These are phyloP conservation scores for Drosophila ambigua DNA, from an alignment of 1,140 invertebrate species.

Conservation along the genomic window DNA sequence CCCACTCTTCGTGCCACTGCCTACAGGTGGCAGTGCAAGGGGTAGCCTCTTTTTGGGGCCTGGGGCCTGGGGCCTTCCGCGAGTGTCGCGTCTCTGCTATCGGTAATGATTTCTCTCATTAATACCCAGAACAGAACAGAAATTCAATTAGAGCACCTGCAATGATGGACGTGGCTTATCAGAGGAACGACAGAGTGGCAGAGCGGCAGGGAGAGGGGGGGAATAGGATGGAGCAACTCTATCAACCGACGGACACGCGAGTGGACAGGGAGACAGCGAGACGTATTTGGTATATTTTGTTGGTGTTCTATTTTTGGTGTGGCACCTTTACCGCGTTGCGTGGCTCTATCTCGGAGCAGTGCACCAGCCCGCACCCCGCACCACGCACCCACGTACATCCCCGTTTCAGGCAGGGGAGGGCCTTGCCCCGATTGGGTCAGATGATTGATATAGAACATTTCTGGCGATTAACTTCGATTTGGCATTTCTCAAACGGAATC, in stretches of 20 bases:
- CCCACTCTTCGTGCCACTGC: too few species aligned
- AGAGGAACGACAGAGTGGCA: conserved; percentile 4
- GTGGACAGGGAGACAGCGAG: not conserved
- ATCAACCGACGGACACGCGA: too few species aligned
- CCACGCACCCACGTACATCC: too few species aligned
- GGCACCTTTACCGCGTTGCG: conserved; percentile 24
- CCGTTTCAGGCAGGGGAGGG: too few species aligned
- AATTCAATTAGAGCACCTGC: conserved; percentile 53
- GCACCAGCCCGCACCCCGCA: not conserved
- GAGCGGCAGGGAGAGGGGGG: not conserved
- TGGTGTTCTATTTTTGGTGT: conserved; percentile 15
- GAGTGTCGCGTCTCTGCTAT: conserved; percentile 20
- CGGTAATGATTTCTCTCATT: conserved; percentile 56
- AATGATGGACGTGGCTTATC: conserved; percentile 53
- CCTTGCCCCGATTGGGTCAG: conserved; percentile 32
- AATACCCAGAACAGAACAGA: conserved; percentile 47
- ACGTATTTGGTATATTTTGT: too few species aligned
- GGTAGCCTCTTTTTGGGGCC: too few species aligned
- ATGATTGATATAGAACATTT: conserved; percentile 63
- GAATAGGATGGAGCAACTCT: too few species aligned
- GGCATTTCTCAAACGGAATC: conserved; percentile 51
- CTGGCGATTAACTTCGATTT: conserved; percentile 35
- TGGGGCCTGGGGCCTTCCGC: too few species aligned
- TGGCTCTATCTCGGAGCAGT: conserved; percentile 42
- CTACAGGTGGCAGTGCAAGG: not conserved